Base-by-base conservation (phyloP, 2,888 invertebrate genomes). In the Orchesella flavescens region DNA sequence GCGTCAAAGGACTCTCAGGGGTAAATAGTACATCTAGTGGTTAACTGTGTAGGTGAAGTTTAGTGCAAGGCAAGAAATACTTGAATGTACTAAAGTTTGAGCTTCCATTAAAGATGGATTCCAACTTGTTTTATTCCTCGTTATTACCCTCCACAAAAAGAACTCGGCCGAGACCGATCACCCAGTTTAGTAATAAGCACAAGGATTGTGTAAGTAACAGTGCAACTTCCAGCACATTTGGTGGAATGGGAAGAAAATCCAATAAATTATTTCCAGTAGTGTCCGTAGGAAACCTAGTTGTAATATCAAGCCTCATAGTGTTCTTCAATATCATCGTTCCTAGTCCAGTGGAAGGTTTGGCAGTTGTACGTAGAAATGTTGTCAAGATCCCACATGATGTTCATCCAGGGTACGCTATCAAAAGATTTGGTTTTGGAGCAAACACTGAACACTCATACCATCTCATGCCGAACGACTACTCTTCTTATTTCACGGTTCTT, bases 321-420 rank as follows among this genome's bases (percentile, higher is more conserved):
- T 76, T 82, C 76, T 61, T 68, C 57, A 74, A 44, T 79, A 61
- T 81, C 63, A 66, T 76, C 68, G 43, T 66, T 66, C 77, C 83
- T 73, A 82, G 82, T 79, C 83, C 75, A 69, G 63, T 65, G 65
- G 69, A 75, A 19, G 87, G 87, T 7, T 76, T 88, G 69, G 88
- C 88, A 49, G 87, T 88, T 19, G 87, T 88, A 10, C 78, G 88
- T 23, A 23, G 88, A 69, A 88, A 88, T 82, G 87, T 88, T 79
- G 90, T 93, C 87, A 94, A 96, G 89, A 92, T 96, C 89, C 96
- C 96, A 71, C 96, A 96, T 91, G 96, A 97, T 90, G 95, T 95
- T 88, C 94, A 95, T 90, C 96, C 96, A 2, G 96, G 96, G 71
- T 96, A 94, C 91, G 95, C 95, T 90, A 94, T 96, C 89, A 94